These are phyloP conservation scores for Ophioninae sp. DNA, from an alignment of 2,888 invertebrate genomes.

Conservation along the genomic window DNA sequence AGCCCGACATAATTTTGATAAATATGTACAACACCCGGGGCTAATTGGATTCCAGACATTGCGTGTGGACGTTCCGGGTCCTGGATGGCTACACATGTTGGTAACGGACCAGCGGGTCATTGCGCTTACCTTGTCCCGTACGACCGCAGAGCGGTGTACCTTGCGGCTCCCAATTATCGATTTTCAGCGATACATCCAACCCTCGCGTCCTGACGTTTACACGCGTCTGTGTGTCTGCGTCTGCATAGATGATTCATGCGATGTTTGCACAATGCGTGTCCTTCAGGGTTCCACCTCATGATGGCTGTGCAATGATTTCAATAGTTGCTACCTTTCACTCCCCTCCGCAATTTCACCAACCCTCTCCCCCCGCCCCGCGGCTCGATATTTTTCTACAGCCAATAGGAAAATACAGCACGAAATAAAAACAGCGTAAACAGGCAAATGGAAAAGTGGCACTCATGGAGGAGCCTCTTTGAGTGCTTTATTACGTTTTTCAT, in stretches of 20 bases:
- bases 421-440: conserved; percentile 75
- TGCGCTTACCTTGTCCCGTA: conserved; percentile 46
- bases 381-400: not conserved
- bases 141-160: conserved; percentile 56
- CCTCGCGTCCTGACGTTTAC: no score
- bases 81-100: not conserved
- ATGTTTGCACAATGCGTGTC: not conserved
- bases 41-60: no score
- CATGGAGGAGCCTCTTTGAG: conserved; percentile 59
- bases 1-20: no score
- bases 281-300: not conserved
- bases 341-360: not conserved
- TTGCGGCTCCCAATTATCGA: conserved; percentile 60
- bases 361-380: no score
- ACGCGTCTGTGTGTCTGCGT: no score
- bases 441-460: conserved; percentile 70
- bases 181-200: conserved; percentile 40
- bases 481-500: conserved; percentile 70
- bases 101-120: conserved; percentile 53
- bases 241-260: no score
- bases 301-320: not conserved
- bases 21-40: no score
- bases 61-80: not conserved
- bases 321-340: conserved; percentile 11
- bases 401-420: conserved; percentile 27